Percentiles rank a stretch among this genome's conserved stretches.
Conservation (phyloP, 30 jellyfish, hydroid and myxozoan species). For the Aurelia aurita region DNA sequence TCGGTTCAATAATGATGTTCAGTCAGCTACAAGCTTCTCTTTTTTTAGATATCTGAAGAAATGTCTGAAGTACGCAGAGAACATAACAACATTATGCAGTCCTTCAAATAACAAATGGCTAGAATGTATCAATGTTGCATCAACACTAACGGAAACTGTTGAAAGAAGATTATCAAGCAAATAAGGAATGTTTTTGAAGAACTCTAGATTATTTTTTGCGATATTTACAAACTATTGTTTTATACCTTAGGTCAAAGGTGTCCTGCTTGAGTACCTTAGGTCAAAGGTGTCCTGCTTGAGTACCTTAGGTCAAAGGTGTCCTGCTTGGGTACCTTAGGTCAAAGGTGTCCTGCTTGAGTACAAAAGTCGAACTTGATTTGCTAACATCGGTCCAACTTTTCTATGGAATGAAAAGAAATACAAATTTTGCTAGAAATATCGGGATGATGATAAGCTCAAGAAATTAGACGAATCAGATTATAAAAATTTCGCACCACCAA, state of each 20-base stretch:
- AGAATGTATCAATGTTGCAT: conserved; percentile 26
- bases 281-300: conserved; percentile 19
- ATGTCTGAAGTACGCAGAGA: conserved; percentile 54
- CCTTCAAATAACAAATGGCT: conserved; percentile 58
- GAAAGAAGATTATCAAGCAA: not conserved
- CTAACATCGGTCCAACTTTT: conserved; percentile 57
- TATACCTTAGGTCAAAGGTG: not conserved
- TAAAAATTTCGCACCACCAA: too few species aligned
- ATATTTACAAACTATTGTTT: too few species aligned
- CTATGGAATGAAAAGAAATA: conserved; percentile 1
- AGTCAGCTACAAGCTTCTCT: too few species aligned
- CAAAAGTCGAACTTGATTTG: conserved; percentile 38
- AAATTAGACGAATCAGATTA: too few species aligned
- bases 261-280: conserved; percentile 26
- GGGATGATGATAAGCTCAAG: too few species aligned
- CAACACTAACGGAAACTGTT: not conserved
- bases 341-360: conserved; percentile 31
- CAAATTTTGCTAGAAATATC: too few species aligned
- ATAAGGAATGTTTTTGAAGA: too few species aligned
- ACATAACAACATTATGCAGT: conserved; percentile 48
- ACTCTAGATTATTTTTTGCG: too few species aligned
- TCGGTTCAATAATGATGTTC: too few species aligned
- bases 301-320: not conserved
- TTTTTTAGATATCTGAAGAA: conserved; percentile 45
- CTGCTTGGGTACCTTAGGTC: not conserved